Evolutionary conservation across 2,113 vertebrate genomes (phyloP).

Genomic region (Calypte anna): DNA sequence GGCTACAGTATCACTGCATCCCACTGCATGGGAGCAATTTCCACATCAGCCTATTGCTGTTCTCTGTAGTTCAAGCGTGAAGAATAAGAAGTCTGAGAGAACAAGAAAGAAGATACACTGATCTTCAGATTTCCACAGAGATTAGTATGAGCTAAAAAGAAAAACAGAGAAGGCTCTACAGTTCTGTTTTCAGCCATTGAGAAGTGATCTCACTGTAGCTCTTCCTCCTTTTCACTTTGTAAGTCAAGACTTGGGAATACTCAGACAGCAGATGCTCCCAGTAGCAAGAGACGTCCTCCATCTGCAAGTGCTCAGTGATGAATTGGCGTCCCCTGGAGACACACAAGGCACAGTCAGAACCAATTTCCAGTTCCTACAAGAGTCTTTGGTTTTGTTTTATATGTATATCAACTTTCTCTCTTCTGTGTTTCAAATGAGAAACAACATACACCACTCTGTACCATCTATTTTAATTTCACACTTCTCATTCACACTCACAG

Average conservation of each 20-base stretch:
- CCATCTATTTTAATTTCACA: background rate
- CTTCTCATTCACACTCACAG: background rate
- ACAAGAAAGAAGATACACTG: background rate
- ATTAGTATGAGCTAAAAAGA: background rate
- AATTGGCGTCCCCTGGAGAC: slow-evolving; percentile 87
- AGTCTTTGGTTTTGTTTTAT: slow-evolving; percentile 8
- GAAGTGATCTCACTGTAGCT: slow-evolving; percentile 81
- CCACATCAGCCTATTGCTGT: background rate
- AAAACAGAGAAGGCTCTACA: slow-evolving; percentile 72
- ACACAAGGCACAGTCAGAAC: slow-evolving; percentile 37
- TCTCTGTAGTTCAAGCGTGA: background rate
- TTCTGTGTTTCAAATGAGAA: background rate
- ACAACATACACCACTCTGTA: background rate
- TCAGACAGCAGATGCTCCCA: slow-evolving; percentile 90
- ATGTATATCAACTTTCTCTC: background rate
- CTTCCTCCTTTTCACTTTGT: slow-evolving; percentile 83
- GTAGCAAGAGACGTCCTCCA: slow-evolving; percentile 93
- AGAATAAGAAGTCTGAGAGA: background rate
- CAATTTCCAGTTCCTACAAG: background rate
- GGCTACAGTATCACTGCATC: background rate
- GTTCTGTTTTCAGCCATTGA: slow-evolving; percentile 81
- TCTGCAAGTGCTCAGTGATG: slow-evolving; percentile 87
- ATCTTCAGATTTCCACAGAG: slow-evolving; percentile 5
- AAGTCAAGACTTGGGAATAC: slow-evolving; percentile 86
- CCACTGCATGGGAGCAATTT: background rate